phyloP scores from a whole-genome alignment of 2,113 vertebrate genomes.

The Noctilio leporinus region DNA sequence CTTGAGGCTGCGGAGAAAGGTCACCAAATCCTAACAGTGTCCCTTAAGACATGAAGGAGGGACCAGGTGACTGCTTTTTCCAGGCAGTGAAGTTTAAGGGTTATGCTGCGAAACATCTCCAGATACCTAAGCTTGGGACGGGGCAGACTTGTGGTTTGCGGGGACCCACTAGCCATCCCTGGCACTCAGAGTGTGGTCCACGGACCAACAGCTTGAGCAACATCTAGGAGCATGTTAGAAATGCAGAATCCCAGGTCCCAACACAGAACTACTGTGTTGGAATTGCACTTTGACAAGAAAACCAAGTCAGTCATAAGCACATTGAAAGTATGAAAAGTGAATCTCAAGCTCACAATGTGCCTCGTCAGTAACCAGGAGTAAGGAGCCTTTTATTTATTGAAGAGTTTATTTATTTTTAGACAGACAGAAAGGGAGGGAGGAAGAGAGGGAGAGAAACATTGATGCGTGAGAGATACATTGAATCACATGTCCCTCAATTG shows the following conservation, averaged over 20 bases:
- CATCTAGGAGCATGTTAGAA: background rate
- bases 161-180: background rate
- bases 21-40: background rate
- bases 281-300: background rate
- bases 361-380: background rate
- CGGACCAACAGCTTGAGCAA: background rate
- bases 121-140: background rate
- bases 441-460: no score
- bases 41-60: background rate
- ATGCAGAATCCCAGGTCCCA: background rate
- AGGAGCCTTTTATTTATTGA: fast-evolving
- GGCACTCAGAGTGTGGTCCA: background rate
- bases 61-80: background rate
- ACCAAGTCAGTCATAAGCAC: background rate
- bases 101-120: background rate
- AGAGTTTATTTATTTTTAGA: no score
- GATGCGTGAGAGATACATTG: no score
- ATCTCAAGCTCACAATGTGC: background rate
- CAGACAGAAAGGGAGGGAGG: no score
- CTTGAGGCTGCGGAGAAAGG: background rate
- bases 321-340: background rate
- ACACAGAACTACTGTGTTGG: background rate
- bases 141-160: background rate
- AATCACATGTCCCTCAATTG: no score
- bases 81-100: background rate